phyloP scores from a whole-genome alignment of 2,113 vertebrate species.

The Proteles cristata region DNA sequence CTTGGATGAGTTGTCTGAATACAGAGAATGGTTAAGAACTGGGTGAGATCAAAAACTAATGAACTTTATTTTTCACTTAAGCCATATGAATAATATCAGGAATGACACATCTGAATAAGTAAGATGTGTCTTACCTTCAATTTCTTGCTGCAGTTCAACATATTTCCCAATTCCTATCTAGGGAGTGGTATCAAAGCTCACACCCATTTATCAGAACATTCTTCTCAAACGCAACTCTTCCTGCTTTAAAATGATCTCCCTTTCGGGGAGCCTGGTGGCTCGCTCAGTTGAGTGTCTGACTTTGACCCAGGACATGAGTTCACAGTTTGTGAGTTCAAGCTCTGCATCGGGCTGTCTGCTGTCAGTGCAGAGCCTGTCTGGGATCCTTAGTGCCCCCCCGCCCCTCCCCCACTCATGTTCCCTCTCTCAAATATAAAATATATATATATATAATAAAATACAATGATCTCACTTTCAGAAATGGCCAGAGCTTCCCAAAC shows the following conservation, averaged over 20 bases:
- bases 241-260: not conserved
- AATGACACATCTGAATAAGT: not conserved
- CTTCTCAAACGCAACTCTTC: not conserved
- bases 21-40: conserved; percentile 54
- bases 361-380: no score
- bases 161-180: not conserved
- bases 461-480: not conserved
- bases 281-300: no score
- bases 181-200: not conserved
- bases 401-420: no score
- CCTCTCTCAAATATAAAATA: no score
- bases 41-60: conserved; percentile 7
- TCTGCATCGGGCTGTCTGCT: no score
- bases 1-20: conserved; percentile 72
- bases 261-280: not conserved
- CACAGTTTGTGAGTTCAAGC: no score
- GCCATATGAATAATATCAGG: conserved; percentile 34
- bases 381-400: no score
- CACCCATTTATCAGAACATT: not conserved
- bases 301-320: no score
- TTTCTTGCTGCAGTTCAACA: not conserved
- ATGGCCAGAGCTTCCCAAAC: not conserved
- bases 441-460: not conserved
- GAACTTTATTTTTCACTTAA: conserved; percentile 37
- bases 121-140: no score